Conservation (phyloP, 2,797 vertebrate genomes). For the Paguma larvata region DNA sequence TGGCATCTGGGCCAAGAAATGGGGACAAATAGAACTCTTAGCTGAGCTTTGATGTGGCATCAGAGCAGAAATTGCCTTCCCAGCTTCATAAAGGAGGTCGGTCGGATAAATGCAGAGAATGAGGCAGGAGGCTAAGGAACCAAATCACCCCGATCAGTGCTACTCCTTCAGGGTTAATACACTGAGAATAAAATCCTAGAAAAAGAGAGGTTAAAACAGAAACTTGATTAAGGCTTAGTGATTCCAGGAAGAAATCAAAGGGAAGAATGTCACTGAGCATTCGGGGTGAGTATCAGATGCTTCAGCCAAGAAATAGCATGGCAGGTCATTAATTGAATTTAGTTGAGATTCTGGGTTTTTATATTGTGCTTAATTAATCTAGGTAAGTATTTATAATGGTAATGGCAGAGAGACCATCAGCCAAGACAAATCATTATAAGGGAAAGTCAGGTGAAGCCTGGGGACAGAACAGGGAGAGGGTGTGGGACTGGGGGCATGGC, state of each 20-base stretch:
- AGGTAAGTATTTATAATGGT: slow-evolving; percentile 80
- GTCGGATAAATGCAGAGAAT: neutral
- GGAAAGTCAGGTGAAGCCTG: neutral
- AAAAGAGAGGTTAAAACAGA: slow-evolving; percentile 79
- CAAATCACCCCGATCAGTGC: neutral
- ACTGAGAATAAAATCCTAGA: slow-evolving; percentile 66
- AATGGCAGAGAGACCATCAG: slow-evolving; percentile 60
- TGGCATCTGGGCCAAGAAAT: neutral
- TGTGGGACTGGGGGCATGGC: accelerated
- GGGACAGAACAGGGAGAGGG: accelerated
- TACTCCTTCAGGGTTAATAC: slow-evolving; percentile 46
- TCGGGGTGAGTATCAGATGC: slow-evolving; percentile 76
- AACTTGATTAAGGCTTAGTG: slow-evolving; percentile 73
- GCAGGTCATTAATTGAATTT: slow-evolving; percentile 81
- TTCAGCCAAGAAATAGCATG: slow-evolving; percentile 73
- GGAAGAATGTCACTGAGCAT: slow-evolving; percentile 71
- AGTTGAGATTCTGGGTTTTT: slow-evolving; percentile 69
- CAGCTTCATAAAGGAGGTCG: neutral
- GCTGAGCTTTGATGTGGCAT: neutral
- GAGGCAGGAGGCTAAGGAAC: neutral
- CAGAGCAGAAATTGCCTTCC: neutral
- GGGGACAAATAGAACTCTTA: neutral
- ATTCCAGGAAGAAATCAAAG: slow-evolving; percentile 81
- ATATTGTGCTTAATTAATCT: slow-evolving; percentile 82
- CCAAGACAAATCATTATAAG: slow-evolving; percentile 36